These are phyloP conservation scores for Cyanoliseus patagonus DNA, from an alignment of 2,113 vertebrate species.

Conservation along the genomic window DNA sequence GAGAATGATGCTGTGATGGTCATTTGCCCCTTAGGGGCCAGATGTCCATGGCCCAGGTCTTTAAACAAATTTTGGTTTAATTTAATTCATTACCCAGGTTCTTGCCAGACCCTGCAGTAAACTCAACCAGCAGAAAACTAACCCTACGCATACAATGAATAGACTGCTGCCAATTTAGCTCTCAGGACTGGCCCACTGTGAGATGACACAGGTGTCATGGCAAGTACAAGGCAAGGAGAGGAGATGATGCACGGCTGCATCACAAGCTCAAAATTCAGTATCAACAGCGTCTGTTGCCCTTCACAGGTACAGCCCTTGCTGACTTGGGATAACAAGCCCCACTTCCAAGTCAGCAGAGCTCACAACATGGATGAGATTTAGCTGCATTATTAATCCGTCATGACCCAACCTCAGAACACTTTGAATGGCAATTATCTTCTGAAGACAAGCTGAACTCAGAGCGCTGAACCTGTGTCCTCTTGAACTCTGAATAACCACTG, in stretches of 20 bases:
- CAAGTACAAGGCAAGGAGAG: background rate
- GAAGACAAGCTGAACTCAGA: background rate
- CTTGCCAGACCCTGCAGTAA: background rate
- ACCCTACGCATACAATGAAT: background rate
- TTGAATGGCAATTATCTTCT: background rate
- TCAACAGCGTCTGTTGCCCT: background rate
- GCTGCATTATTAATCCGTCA: fast-evolving
- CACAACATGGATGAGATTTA: background rate
- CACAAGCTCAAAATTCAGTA: background rate
- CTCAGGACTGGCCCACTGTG: background rate
- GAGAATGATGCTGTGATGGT: fast-evolving
- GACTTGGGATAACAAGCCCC: background rate
- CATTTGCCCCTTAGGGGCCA: background rate
- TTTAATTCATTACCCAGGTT: background rate
- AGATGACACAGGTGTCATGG: background rate
- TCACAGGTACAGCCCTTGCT: background rate
- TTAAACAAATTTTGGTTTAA: background rate
- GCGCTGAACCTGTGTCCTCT: background rate
- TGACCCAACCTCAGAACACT: background rate
- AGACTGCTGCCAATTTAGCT: background rate
- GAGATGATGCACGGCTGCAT: background rate
- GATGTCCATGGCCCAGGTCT: background rate
- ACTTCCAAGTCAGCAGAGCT: background rate
- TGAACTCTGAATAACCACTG: background rate
- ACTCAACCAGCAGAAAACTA: background rate